Conservation (phyloP, 2,797 vertebrate genomes). For the Aplochiton taeniatus region DNA sequence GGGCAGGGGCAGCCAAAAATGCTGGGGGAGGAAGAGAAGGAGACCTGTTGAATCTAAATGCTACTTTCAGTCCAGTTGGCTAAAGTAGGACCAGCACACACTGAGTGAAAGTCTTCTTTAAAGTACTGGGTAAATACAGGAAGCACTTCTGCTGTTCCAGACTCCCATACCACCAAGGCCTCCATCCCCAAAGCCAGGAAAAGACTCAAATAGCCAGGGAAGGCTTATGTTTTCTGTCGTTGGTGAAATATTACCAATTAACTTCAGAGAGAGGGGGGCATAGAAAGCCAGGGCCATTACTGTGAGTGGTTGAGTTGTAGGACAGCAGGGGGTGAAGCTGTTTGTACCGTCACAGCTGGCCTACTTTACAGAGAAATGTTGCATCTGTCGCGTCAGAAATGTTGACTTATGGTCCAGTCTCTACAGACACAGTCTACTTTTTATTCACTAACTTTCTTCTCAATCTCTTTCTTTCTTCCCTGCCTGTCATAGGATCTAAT, state of each 20-base stretch:
- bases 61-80: too few species aligned
- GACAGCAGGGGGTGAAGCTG: background rate
- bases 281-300: background rate
- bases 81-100: background rate
- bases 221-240: too few species aligned
- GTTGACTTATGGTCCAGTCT: background rate
- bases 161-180: too few species aligned
- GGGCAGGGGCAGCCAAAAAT: background rate
- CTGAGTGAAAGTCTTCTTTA: conserved; percentile 30
- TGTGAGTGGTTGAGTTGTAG: background rate
- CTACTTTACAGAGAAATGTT: background rate
- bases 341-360: background rate
- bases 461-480: conserved; percentile 4
- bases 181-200: too few species aligned
- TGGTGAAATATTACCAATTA: background rate
- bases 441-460: background rate
- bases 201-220: too few species aligned
- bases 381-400: conserved; percentile 8
- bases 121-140: conserved; percentile 4
- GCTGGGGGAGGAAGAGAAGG: background rate
- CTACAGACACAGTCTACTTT: background rate
- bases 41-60: too few species aligned
- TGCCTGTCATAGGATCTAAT: conserved; percentile 86
- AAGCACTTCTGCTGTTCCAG: too few species aligned
- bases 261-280: background rate